These are phyloP conservation scores for Taphrorychus bicolor DNA, from an alignment of 2,888 invertebrate genomes.

Conservation along the genomic window DNA sequence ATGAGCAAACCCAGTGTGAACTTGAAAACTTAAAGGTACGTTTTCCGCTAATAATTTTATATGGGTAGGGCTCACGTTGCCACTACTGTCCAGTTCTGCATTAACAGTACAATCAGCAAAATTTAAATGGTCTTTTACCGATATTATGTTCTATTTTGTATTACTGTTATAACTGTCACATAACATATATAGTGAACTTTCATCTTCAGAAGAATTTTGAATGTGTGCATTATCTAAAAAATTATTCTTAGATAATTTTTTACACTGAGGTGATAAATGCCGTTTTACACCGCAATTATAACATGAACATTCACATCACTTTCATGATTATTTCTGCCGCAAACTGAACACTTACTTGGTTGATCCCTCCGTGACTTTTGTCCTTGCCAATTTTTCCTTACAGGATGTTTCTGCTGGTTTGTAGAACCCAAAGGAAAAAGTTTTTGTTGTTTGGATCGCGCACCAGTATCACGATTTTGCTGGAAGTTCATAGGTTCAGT, in stretches of 20 bases:
- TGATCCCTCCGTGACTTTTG: too few relatives aligned
- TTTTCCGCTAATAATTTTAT: slow-evolving; percentile 26
- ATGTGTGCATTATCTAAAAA: background rate
- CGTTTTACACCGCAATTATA: slow-evolving; percentile 32
- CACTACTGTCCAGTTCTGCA: too few relatives aligned
- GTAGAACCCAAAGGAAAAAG: too few relatives aligned
- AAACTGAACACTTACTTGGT: too few relatives aligned
- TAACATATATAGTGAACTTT: slow-evolving; percentile 18
- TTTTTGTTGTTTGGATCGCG: too few relatives aligned
- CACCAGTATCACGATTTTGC: too few relatives aligned
- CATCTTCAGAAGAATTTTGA: background rate
- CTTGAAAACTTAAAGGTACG: slow-evolving; percentile 34
- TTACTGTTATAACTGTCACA: background rate
- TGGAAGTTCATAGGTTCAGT: too few relatives aligned
- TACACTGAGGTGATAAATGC: slow-evolving; percentile 35
- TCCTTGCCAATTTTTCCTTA: too few relatives aligned
- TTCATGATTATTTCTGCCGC: slow-evolving; percentile 13
- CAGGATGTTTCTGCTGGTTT: too few relatives aligned
- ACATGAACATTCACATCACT: too few relatives aligned
- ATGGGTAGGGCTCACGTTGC: slow-evolving; percentile 26
- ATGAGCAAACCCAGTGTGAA: slow-evolving; percentile 14
- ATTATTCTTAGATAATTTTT: slow-evolving; percentile 9
- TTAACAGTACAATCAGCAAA: too few relatives aligned
- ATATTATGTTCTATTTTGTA: background rate
- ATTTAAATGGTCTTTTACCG: too few relatives aligned